Evolutionary conservation across 2,113 vertebrate species (phyloP), one percentile per base, ranked within the genome.

Genomic region (Seriola rivoliana): DNA sequence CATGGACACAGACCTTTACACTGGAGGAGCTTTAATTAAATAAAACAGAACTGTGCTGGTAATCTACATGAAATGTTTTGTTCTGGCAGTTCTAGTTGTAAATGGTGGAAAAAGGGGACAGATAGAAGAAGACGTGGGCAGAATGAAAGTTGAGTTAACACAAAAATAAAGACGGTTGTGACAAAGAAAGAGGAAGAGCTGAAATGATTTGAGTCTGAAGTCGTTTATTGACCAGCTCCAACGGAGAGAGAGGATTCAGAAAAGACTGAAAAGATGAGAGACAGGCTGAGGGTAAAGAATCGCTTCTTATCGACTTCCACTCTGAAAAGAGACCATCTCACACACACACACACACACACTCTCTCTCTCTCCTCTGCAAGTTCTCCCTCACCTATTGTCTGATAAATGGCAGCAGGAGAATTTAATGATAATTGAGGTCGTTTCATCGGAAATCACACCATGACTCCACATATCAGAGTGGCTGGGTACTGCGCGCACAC

Each of bases 401-500:
- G 71, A 76, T 76, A 80, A 80, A 72, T 79, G 71, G 57, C 80
- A 76, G 58, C 23, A 42, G 66, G 50, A 13, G 63, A 78, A 79
- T 71, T 79, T 63, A 68, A 80, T 68, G 80, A 76, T 88, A 74
- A 88, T 72, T 86, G 75, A 79, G 58, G 88, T 69, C 1, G 14
- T 85, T 88, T 87, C 54, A 55, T 88, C 32, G n/a, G 74, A 86
- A 85, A 84, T 81, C 72, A 81, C 77, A 83, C 40, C 67, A 19
- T 59, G 57, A 68, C 66, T 58, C 66, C 46, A 1, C n/a, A 44
- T 12, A 58, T 73, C 63, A 46, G 59, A 71, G 29, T 50, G 38
- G 44, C 32, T 14, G 65, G 17, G 36, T 34, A 17, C 8, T 9
- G 3, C 19, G 0, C 19, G 1, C 25, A 12, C 25, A 11, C 32